Percentiles rank a stretch among this genome's conserved stretches.
Conservation (phyloP, 35 echinoderm and acorn worm genomes). For the Chiridota heheva region DNA sequence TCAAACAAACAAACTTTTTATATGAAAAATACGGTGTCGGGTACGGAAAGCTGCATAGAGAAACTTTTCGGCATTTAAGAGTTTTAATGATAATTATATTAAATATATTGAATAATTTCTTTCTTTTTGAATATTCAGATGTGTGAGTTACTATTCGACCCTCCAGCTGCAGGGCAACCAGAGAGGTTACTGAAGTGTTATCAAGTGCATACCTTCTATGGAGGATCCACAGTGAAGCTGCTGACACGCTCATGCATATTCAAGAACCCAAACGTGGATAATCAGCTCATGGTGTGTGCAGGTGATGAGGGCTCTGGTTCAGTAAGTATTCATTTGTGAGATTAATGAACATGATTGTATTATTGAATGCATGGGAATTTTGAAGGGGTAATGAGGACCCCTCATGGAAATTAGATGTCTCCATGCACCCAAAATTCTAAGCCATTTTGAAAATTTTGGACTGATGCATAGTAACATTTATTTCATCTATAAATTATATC, state of each 20-base stretch:
- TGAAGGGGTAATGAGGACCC: background rate
- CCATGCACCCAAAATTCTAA: background rate
- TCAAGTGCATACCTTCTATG: constrained; percentile 87
- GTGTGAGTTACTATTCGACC: constrained; percentile 77
- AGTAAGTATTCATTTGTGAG: constrained; percentile 69
- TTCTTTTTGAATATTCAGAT: constrained; percentile 48
- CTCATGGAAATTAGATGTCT: background rate
- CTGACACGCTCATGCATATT: constrained; percentile 70
- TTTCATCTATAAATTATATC: too few species aligned
- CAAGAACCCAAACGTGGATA: constrained; percentile 33
- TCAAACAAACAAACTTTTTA: too few species aligned
- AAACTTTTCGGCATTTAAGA: too few species aligned
- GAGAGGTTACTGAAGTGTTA: constrained; percentile 59
- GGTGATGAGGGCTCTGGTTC: constrained; percentile 87
- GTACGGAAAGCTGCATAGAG: too few species aligned
- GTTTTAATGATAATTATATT: too few species aligned
- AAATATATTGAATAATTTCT: background rate
- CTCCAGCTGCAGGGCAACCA: constrained; percentile 18
- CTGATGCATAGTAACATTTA: too few species aligned
- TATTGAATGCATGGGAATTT: background rate
- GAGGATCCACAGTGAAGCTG: constrained; percentile 88
- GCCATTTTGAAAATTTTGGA: background rate
- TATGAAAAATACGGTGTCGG: too few species aligned
- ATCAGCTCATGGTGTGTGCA: constrained; percentile 69
- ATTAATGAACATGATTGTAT: background rate